These are phyloP conservation scores for Sarcophaga carnaria DNA, from an alignment of 2,888 invertebrate species.

Conservation along the genomic window DNA sequence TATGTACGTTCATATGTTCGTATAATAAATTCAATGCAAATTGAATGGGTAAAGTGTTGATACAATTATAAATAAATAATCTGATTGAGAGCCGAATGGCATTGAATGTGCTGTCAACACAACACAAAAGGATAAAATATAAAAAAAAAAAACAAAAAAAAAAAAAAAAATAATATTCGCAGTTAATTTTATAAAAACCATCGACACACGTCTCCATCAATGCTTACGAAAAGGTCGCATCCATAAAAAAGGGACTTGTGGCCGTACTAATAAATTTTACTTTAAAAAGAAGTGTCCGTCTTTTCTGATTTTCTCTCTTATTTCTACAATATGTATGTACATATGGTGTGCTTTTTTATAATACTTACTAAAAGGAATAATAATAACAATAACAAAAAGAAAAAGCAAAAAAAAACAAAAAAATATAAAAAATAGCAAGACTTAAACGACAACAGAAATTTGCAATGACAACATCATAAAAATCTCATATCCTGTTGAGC, in stretches of 20 bases:
- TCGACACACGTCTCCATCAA: background rate
- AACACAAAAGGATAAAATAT: slow-evolving; percentile 26
- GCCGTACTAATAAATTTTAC: slow-evolving; percentile 41
- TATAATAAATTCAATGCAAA: slow-evolving; percentile 19
- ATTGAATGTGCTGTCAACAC: slow-evolving; percentile 48
- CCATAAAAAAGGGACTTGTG: slow-evolving; percentile 32
- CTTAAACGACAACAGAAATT: slow-evolving; percentile 21
- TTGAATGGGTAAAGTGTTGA: slow-evolving; percentile 32
- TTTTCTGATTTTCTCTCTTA: background rate
- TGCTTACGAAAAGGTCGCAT: slow-evolving; percentile 25
- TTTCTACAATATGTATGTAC: background rate
- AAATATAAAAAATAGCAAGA: slow-evolving; percentile 22
- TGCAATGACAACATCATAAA: slow-evolving; percentile 38
- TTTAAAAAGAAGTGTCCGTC: background rate
- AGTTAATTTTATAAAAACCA: background rate
- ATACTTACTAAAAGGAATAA: slow-evolving; percentile 25
- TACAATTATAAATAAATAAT: slow-evolving; percentile 17
- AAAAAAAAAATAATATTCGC: background rate
- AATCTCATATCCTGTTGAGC: slow-evolving; percentile 48
- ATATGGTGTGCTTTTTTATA: slow-evolving; percentile 31
- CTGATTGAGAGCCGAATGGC: slow-evolving; percentile 22
- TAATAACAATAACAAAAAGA: slow-evolving; percentile 22
- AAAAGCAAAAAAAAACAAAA: background rate
- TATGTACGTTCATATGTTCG: too few species aligned
- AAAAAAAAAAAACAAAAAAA: background rate